These are phyloP conservation scores for Saguinus midas DNA, from an alignment of 2,113 vertebrate species.

Conservation along the genomic window DNA sequence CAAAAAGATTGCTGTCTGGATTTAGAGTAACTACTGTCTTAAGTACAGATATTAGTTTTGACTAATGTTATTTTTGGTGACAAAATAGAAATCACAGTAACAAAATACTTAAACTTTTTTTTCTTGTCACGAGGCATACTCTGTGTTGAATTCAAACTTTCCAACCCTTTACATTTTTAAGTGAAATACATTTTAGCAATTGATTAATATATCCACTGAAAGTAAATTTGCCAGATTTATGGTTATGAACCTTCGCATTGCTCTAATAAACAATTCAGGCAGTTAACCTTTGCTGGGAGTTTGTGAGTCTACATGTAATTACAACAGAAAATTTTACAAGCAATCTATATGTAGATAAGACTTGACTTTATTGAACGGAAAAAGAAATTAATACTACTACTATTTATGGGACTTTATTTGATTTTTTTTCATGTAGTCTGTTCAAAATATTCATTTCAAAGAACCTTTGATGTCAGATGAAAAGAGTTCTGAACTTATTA, in stretches of 20 bases:
- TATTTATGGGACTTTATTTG: background rate
- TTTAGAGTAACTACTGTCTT: slow-evolving; percentile 33
- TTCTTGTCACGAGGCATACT: background rate
- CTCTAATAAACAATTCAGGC: background rate
- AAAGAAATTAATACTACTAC: background rate
- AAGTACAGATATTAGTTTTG: slow-evolving; percentile 26
- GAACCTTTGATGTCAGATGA: slow-evolving; percentile 73
- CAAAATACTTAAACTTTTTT: background rate
- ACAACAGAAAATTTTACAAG: background rate
- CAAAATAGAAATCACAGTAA: slow-evolving; percentile 15
- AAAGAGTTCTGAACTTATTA: slow-evolving; percentile 75
- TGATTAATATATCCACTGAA: slow-evolving; percentile 26
- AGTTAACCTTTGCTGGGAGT: slow-evolving; percentile 31
- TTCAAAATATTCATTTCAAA: slow-evolving; percentile 54
- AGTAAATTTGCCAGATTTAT: background rate
- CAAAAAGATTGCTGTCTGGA: background rate
- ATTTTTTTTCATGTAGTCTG: slow-evolving; percentile 62
- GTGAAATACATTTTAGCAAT: slow-evolving; percentile 22
- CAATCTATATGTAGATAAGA: background rate
- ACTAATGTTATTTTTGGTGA: slow-evolving; percentile 14
- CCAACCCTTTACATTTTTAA: slow-evolving; percentile 12
- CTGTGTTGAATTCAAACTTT: slow-evolving; percentile 19
- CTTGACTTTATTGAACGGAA: background rate
- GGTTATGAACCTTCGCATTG: background rate
- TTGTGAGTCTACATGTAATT: background rate